Conservation (phyloP, 2,113 vertebrate genomes). For the Neolamprologus ventralis region DNA sequence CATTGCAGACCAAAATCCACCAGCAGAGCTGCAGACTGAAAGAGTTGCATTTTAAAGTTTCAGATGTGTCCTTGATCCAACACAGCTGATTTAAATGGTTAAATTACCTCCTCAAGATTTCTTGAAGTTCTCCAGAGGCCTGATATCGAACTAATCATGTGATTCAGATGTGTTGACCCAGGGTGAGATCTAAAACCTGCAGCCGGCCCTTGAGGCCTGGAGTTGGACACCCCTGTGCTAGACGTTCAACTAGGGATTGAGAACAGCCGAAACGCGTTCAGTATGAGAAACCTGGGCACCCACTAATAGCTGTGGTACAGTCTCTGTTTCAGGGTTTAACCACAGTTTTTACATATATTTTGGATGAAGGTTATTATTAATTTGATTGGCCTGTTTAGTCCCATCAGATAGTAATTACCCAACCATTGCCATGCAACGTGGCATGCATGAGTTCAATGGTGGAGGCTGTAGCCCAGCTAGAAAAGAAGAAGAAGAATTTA, state of each 20-base stretch:
- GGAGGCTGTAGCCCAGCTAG: neutral
- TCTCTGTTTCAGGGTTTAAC: neutral
- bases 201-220: neutral
- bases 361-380: accelerated
- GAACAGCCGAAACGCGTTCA: accelerated
- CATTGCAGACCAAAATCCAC: neutral
- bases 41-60: neutral
- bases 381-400: neutral
- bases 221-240: accelerated
- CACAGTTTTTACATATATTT: neutral
- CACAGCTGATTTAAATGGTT: neutral
- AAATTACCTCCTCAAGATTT: accelerated
- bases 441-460: neutral
- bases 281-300: neutral
- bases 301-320: neutral
- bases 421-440: neutral
- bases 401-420: neutral
- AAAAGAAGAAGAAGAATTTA: accelerated
- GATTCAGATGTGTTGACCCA: accelerated
- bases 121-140: neutral
- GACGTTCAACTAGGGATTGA: neutral
- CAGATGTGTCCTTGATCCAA: neutral
- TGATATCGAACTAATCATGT: neutral
- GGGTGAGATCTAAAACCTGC: neutral
- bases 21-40: neutral